Evolutionary conservation across 1,140 invertebrate genomes (phyloP).

Genomic region (Drosophila neocordata): DNA sequence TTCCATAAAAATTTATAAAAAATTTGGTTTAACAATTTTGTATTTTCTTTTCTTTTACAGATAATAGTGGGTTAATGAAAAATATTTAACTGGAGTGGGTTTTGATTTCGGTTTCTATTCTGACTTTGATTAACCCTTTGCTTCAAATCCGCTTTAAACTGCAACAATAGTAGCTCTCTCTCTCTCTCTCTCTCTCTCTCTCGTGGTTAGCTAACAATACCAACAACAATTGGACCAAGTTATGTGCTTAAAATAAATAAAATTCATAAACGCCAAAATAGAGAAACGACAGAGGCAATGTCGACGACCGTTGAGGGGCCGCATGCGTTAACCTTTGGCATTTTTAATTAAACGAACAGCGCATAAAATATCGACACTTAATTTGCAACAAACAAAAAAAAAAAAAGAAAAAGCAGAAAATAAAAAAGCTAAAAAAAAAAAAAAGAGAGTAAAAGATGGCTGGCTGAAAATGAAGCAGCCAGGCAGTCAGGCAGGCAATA

Average conservation of each 20-base stretch:
- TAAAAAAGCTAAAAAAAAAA: conserved; percentile 3
- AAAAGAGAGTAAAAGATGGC: conserved; percentile 45
- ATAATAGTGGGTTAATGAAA: background rate
- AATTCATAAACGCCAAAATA: conserved; percentile 64
- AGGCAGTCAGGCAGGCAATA: conserved; percentile 47
- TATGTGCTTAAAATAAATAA: conserved; percentile 73
- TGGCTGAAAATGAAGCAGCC: conserved; percentile 74
- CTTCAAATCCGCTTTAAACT: conserved; percentile 70
- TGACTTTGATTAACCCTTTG: conserved; percentile 68
- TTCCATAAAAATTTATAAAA: too few relatives aligned
- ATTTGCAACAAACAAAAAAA: conserved; percentile 68
- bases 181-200: background rate
- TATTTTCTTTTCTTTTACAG: background rate
- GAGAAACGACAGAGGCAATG: conserved; percentile 15
- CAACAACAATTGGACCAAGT: conserved; percentile 55
- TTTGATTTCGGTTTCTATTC: conserved; percentile 8
- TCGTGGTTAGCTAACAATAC: conserved; percentile 55
- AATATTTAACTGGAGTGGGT: background rate
- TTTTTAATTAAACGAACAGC: conserved; percentile 78
- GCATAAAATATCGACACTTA: conserved; percentile 81
- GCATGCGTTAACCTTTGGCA: conserved; percentile 78
- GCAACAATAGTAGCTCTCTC: conserved; percentile 41
- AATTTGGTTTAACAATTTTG: too few relatives aligned
- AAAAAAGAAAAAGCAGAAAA: conserved; percentile 32
- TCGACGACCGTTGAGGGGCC: conserved; percentile 35